Evolutionary conservation across 2,888 invertebrate genomes (phyloP), one percentile per base, ranked within the genome.

Genomic region (Noctua janthe): DNA sequence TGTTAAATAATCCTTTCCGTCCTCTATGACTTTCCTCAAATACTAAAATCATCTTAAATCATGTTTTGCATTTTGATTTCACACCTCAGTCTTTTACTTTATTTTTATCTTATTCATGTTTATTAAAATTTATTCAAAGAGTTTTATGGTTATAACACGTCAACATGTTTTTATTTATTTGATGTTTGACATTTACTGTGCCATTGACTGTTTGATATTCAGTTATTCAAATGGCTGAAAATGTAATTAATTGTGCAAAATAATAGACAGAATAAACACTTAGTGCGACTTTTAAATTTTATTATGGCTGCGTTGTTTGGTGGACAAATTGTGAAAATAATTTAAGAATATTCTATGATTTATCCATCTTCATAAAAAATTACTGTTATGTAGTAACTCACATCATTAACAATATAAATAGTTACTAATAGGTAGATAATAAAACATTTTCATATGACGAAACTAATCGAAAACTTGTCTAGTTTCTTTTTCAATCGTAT

Each of bases 91-190:
- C n/a, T 76, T 75, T 77, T 70, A 62, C 0, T 35, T 66, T 51
- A 39, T 49, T 71, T 85, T 75, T 73, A 71, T 73, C 11, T 20
- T 67, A 78, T 73, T 84, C 66, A 76, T 67, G 54, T 49, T 67
- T 67, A 82, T 80, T 86, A 84, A 81, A 88, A 80, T 85, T 43
- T 82, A 79, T 87, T 82, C 74, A 76, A 84, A 79, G 76, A 82
- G 75, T 88, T 87, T 88, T 85, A 85, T 87, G 82, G 54, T 81
- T 85, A 77, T 83, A 76, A 76, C 74, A 69, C 49, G 73, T 84
- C 85, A 80, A 84, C 83, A 69, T 81, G 76, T 86, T 88, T 79
- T 86, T 82, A 74, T 82, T 83, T 75, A 59, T n/a, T 56, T 51
- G 15, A 7, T 66, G 39, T 79, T 73, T 76, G 80, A 78, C 75